Percentiles rank a stretch among this genome's conserved stretches.
Evolutionary conservation across 2,797 vertebrate genomes (phyloP).

Genomic region (Neosilurus hyrtlii): DNA sequence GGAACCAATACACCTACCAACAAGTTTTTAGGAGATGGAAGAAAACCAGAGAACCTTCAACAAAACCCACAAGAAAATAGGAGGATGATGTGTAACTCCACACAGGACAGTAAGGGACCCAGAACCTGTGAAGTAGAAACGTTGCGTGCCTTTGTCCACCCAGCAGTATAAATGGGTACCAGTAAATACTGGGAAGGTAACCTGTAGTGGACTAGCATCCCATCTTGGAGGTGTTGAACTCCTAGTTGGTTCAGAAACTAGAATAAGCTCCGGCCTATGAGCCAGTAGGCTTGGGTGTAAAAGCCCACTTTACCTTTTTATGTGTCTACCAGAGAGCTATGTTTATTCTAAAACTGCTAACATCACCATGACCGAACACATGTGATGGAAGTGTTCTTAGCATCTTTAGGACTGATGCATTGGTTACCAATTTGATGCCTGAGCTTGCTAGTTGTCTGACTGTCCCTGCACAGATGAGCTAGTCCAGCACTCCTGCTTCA

Average conservation of each 20-base stretch:
- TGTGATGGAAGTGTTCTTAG: constrained; percentile 57
- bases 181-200: too few relatives aligned
- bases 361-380: constrained; percentile 55
- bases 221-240: too few relatives aligned
- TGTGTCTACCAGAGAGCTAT: constrained; percentile 26
- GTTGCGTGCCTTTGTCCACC: too few relatives aligned
- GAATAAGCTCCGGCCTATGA: too few relatives aligned
- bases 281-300: too few relatives aligned
- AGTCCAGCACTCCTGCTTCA: constrained; percentile 30
- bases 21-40: neutral
- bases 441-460: constrained; percentile 55
- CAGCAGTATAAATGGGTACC: too few relatives aligned
- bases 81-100: neutral
- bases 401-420: constrained; percentile 59
- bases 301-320: too few relatives aligned
- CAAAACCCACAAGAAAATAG: neutral
- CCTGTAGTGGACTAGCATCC: too few relatives aligned
- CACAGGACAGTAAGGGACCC: neutral
- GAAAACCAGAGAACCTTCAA: neutral
- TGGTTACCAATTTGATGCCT: constrained; percentile 62
- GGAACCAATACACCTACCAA: neutral
- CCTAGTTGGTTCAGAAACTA: too few relatives aligned
- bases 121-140: neutral
- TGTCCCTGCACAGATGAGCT: constrained; percentile 54
- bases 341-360: constrained; percentile 55